Evolutionary conservation across 2,888 invertebrate genomes (phyloP), one percentile per base, ranked within the genome.

Genomic region (Dolomedes plantarius): DNA sequence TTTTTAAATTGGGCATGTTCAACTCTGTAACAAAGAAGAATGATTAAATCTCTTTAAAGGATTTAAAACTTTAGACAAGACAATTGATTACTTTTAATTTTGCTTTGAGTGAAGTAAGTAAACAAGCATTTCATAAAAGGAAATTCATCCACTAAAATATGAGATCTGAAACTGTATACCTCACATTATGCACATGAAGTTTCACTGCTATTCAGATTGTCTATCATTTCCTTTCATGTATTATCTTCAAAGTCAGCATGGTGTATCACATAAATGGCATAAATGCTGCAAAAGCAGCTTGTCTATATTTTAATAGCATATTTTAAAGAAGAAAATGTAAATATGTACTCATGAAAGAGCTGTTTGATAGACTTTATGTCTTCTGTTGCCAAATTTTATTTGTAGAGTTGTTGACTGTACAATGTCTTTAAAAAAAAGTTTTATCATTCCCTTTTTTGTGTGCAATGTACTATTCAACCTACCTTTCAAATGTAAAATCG

Each of bases 321-420:
- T 74, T 86, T 86, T 86, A 74, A 86, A 77, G n/a, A n/a, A n/a
- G n/a, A n/a, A 67, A 74, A 68, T 86, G 85, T 86, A 86, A 78
- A 86, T 86, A 79, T 64, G 62, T 69, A 69, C 64, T 79, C 78
- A 68, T 73, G 72, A 41, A 86, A 74, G 73, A 73, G 73, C 72
- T 79, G 78, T 79, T 74, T 74, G 32, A 78, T 79, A 79, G 85
- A 79, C 68, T 74, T 29, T 36, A 64, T 69, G 85, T 79, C 85
- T 79, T 79, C 62, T 79, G 78, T 85, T 85, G 78, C 85, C 78
- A 83, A 83, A 83, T 83, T 77, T 76, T 75, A 83, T 78, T 79
- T 79, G 78, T 79, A 79, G 74, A 64, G 41, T 72, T 74, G 64
- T 78, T 77, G 67, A 67, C 29, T 71, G 69, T 68, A 71, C 32